A percentile compares a stretch with the other conserved stretches of the same genome.
Evolutionary conservation across 2,797 vertebrate species (phyloP).

Genomic region (Aldrovandia affinis): DNA sequence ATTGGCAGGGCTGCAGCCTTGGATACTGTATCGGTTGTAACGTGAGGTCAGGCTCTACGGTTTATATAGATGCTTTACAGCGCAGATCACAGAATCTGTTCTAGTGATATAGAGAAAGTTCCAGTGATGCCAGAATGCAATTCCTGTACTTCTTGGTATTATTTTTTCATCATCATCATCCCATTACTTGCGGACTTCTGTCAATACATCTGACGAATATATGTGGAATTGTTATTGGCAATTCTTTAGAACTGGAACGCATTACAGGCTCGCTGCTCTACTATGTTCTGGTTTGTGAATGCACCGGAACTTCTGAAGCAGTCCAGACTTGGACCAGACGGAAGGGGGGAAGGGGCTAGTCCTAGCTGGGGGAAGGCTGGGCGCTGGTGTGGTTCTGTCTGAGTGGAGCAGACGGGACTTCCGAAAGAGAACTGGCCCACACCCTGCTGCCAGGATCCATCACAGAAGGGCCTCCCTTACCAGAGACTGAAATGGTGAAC

Average conservation of each 20-base stretch:
- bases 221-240: neutral
- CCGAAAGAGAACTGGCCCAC: neutral
- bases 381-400: neutral
- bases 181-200: neutral
- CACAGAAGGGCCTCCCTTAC: neutral
- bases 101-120: too few relatives aligned
- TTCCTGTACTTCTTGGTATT: neutral
- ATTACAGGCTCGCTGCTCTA: neutral
- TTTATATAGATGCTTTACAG: too few relatives aligned
- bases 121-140: too few relatives aligned
- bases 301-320: conserved; percentile 8
- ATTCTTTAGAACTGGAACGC: neutral
- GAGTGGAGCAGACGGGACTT: neutral
- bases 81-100: too few relatives aligned
- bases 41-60: too few relatives aligned
- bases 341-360: neutral
- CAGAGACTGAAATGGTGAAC: conserved; percentile 49
- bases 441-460: neutral
- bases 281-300: neutral
- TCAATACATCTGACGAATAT: neutral
- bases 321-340: neutral
- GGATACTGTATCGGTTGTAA: too few relatives aligned
- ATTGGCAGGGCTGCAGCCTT: too few relatives aligned
- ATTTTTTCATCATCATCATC: neutral
- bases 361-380: neutral